Conservation (phyloP, 2,113 vertebrate species). For the Tychaedon coryphoeus region DNA sequence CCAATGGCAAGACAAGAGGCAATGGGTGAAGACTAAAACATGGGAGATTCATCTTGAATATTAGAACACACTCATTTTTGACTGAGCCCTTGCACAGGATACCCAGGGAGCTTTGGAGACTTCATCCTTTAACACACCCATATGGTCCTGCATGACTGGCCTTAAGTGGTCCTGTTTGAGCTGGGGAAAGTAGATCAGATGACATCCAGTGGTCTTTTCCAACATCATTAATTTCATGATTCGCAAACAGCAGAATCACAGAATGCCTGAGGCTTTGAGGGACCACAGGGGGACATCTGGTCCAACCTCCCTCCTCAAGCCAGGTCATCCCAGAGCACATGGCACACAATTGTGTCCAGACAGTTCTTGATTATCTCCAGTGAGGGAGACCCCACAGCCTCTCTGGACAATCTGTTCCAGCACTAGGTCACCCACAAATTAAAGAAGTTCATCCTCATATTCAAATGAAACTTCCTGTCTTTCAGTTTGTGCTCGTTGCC, state of each 20-base stretch:
- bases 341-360: not conserved
- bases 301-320: not conserved
- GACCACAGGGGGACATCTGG: not conserved
- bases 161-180: not conserved
- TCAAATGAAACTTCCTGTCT: not conserved
- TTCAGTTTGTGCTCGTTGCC: not conserved
- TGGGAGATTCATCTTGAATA: not conserved
- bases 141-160: rapidly evolving
- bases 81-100: not conserved
- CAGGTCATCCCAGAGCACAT: not conserved
- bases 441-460: not conserved
- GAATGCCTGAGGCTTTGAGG: not conserved
- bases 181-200: not conserved
- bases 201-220: not conserved
- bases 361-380: not conserved
- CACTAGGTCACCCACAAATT: not conserved
- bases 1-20: not conserved
- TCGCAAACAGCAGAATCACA: not conserved
- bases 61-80: not conserved
- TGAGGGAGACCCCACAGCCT: not conserved
- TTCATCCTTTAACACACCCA: not conserved
- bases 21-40: not conserved
- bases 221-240: not conserved
- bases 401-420: not conserved
- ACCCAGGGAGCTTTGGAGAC: not conserved